Evolutionary conservation across 1,140 invertebrate genomes (phyloP), one percentile per base, ranked within the genome.

Genomic region (Drosophila albomicans): DNA sequence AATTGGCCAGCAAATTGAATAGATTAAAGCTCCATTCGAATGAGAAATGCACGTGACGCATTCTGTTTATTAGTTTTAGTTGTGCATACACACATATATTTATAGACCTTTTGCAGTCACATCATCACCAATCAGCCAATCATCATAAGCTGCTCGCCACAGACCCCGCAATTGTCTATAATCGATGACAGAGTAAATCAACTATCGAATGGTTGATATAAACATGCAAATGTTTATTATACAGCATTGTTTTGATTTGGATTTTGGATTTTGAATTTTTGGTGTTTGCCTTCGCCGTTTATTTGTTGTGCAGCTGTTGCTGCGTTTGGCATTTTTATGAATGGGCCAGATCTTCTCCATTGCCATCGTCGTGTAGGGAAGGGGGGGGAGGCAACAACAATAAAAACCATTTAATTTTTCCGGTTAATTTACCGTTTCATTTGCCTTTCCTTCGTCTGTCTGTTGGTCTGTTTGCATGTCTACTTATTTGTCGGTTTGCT

Each of bases 151-250:
- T 38, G 71, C 7, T 5, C 10, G 7, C 16, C 28, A 7, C 20
- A 35, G 1, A n/a, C 41, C 49, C 48, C 7, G 11, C n/a, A n/a
- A 3, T 10, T 15, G 2, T 5, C 16, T 7, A 1, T 3, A 4
- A 20, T 43, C 49, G 11, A 10, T 38, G 20, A 68, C 45, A 11
- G 49, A 46, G 45, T 61, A 75, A 62, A 70, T 75, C 70, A 75
- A 80, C 73, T 73, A 69, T 71, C 57, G 68, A 76, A 58, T 79
- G 52, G 56, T 82, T 78, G 73, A 73, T 74, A 86, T 87, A 87
- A 87, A 87, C 84, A 87, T 51, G 63, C 52, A 66, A 82, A 86
- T 87, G 82, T 87, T 87, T 88, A 87, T 87, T 88, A 87, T 80
- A 79, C 46, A 35, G 54, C 43, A 58, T 68, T 87, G 80, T 82